Evolutionary conservation across 30 jellyfish, hydroid and myxozoan genomes (phyloP), one percentile per base, ranked within the genome.

Genomic region (Hydra vulgaris): DNA sequence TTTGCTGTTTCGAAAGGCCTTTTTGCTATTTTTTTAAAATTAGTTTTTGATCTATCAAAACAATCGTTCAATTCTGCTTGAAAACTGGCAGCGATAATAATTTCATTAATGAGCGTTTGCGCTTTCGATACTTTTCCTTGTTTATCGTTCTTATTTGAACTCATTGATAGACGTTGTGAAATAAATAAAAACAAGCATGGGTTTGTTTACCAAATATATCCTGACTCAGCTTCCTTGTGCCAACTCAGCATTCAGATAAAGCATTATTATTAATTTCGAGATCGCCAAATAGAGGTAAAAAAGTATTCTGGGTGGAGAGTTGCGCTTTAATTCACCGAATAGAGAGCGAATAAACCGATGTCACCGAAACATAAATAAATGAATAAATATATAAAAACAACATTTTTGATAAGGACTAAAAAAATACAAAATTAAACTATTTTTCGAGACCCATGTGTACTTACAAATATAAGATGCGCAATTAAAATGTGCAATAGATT

Each of bases 221-320:
- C 85, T 78, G 85, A 78, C 79, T 78, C 85, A 78, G 85, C 77
- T 78, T 78, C 79, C 84, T 92, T 85, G 95, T 90, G 97, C 97
- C 97, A 90, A 79, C 97, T 90, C 97, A 90, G 97, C 97, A 90
- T 40, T 40, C 61, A 12, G 12, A 40, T 40, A 40, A 40, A 40
- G 61, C 61, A 12, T 40, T 40, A 40, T 40, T 12, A 12, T 5
- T 3, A n/a, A n/a, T n/a, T n/a, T n/a, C n/a, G n/a, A n/a, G n/a
- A n/a, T n/a, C n/a, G n/a, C n/a, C n/a, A n/a, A n/a, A n/a, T n/a
- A n/a, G n/a, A n/a, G n/a, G n/a, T n/a, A n/a, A n/a, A n/a, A 40
- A 40, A 12, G 5, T 40, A 5, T 40, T 40, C 12, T 3, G 8
- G 61, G 12, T 40, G 61, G 61, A 40, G 61, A 40, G 61, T 40